Percentiles rank a stretch among this genome's conserved stretches.
phyloP scores from a whole-genome alignment of 2,888 invertebrate species.

The Cheilosia pagana region DNA sequence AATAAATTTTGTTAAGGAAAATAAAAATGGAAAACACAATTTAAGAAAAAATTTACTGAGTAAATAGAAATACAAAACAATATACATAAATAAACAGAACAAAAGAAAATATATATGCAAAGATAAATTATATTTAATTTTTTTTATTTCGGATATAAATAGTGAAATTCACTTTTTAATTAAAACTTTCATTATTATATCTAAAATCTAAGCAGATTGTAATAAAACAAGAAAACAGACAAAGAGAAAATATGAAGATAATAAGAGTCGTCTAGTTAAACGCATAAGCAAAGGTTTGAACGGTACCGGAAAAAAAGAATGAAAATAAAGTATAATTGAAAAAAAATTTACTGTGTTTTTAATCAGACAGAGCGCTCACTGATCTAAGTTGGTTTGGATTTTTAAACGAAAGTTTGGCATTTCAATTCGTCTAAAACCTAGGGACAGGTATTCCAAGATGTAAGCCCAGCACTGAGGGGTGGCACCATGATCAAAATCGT shows the following conservation, averaged over 20 bases:
- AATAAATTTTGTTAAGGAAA: constrained; percentile 54
- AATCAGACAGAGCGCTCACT: background rate
- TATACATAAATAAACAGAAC: constrained; percentile 64
- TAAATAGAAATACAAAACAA: constrained; percentile 69
- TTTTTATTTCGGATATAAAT: constrained; percentile 66
- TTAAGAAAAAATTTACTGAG: constrained; percentile 51
- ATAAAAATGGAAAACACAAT: background rate
- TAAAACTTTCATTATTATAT: constrained; percentile 74
- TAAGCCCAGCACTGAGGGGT: no score
- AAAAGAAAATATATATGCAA: constrained; percentile 52
- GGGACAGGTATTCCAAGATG: no score
- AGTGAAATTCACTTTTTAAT: constrained; percentile 73
- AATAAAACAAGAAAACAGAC: constrained; percentile 44
- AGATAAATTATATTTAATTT: constrained; percentile 56
- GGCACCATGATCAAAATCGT: no score
- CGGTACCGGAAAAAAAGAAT: constrained; percentile 47
- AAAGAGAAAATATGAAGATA: constrained; percentile 63
- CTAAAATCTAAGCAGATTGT: constrained; percentile 69
- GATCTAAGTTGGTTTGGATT: no score
- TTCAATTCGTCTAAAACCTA: no score
- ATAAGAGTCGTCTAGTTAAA: constrained; percentile 66
- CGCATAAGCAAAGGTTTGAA: constrained; percentile 59
- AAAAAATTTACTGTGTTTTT: background rate
- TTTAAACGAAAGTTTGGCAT: no score
- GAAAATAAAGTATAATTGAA: constrained; percentile 72